Conservation (phyloP, 2,888 invertebrate species). For the Ophioninae sp. region DNA sequence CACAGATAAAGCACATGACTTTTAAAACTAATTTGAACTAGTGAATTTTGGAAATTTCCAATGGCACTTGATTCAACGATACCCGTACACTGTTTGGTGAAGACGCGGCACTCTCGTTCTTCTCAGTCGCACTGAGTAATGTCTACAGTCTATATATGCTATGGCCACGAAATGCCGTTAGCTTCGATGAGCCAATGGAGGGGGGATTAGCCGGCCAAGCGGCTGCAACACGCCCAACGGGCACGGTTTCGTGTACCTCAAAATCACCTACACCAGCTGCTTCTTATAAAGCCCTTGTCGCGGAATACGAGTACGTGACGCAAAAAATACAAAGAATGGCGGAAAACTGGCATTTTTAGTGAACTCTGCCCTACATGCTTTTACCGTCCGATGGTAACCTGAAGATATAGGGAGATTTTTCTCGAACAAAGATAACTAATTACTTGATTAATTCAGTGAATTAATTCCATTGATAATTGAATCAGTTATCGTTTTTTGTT, state of each 20-base stretch:
- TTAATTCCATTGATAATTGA: too few species aligned
- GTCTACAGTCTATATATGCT: slow-evolving; percentile 44
- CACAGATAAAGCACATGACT: background rate
- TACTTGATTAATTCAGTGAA: too few species aligned
- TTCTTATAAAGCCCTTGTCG: slow-evolving; percentile 10
- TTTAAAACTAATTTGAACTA: background rate
- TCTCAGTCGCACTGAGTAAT: slow-evolving; percentile 53
- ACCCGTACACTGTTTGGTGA: slow-evolving; percentile 11
- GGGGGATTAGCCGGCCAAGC: slow-evolving; percentile 63
- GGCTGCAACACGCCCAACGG: slow-evolving; percentile 54
- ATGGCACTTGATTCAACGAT: slow-evolving; percentile 30
- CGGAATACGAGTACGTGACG: slow-evolving; percentile 33
- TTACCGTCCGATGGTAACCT: slow-evolving; percentile 9
- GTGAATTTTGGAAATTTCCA: background rate
- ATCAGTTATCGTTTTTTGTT: too few species aligned
- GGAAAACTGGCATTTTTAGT: background rate
- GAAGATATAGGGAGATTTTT: background rate
- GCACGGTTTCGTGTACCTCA: slow-evolving; percentile 43
- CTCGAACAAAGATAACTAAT: too few species aligned
- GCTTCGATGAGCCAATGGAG: slow-evolving; percentile 69
- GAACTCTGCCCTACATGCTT: background rate
- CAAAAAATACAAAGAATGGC: slow-evolving; percentile 2
- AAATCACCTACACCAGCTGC: slow-evolving; percentile 40
- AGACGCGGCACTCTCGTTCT: slow-evolving; percentile 55
- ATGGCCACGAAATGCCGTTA: slow-evolving; percentile 71